Conservation (phyloP, 2,797 vertebrate species). For the Sparus aurata region DNA sequence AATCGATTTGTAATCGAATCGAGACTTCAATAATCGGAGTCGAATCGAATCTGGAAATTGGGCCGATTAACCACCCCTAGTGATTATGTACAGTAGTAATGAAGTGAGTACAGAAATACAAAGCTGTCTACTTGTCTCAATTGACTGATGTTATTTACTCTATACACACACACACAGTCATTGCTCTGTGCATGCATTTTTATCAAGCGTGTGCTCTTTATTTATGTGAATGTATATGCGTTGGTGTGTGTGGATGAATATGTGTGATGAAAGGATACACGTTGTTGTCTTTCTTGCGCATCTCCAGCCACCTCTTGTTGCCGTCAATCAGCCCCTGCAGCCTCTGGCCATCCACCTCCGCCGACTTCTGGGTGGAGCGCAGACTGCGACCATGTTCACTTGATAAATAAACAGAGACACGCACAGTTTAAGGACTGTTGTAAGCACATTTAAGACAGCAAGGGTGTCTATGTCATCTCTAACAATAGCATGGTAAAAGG, state of each 20-base stretch:
- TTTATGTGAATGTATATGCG: neutral
- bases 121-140: too few species aligned
- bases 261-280: constrained; percentile 90
- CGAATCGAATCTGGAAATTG: too few species aligned
- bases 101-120: too few species aligned
- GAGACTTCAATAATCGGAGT: too few species aligned
- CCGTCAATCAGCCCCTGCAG: constrained; percentile 89
- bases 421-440: neutral
- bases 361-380: constrained; percentile 66
- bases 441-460: neutral
- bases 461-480: neutral
- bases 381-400: constrained; percentile 84
- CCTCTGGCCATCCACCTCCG: constrained; percentile 74
- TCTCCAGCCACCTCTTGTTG: constrained; percentile 93
- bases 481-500: neutral
- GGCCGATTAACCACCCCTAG: too few species aligned
- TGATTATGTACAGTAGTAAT: neutral
- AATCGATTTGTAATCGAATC: too few species aligned
- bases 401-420: constrained; percentile 21
- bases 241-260: neutral
- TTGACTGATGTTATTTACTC: too few species aligned
- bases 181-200: neutral
- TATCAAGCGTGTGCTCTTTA: neutral
- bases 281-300: constrained; percentile 87
- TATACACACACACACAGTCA: neutral